Percentiles rank a stretch among this genome's conserved stretches.
Conservation (phyloP, 2,797 vertebrate species). For the Chloroceryle inda region DNA sequence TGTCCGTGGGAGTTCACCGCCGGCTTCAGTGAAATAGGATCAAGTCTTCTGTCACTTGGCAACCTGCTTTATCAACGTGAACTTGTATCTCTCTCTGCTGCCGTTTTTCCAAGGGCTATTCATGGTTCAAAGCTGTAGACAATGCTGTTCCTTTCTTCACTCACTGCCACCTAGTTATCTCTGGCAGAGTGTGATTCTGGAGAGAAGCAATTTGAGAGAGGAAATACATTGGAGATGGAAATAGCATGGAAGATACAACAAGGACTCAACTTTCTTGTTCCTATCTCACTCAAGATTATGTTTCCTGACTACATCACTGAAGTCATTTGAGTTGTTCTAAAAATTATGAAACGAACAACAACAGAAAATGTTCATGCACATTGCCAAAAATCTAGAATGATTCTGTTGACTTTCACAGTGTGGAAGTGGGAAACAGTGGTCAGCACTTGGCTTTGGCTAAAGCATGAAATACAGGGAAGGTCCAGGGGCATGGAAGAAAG, state of each 20-base stretch:
- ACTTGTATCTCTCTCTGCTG: constrained; percentile 43
- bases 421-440: not conserved
- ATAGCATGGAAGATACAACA: constrained; percentile 59
- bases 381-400: not conserved
- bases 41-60: constrained; percentile 42
- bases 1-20: not conserved
- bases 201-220: constrained; percentile 64
- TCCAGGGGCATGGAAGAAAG: not conserved
- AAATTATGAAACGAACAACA: not conserved
- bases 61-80: constrained; percentile 51
- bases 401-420: not conserved
- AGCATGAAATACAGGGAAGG: not conserved
- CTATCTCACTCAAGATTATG: constrained; percentile 34
- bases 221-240: constrained; percentile 61
- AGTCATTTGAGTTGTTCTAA: not conserved
- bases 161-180: constrained; percentile 70
- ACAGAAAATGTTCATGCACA: not conserved
- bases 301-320: constrained; percentile 29
- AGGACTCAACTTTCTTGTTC: constrained; percentile 35
- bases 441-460: not conserved
- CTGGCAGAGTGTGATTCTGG: constrained; percentile 64
- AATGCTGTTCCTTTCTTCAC: constrained; percentile 58
- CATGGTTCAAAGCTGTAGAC: constrained; percentile 60
- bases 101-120: constrained; percentile 64
- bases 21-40: constrained; percentile 21